Percentiles rank a stretch among this genome's conserved stretches.
Evolutionary conservation across 30 jellyfish, hydroid and myxozoan species (phyloP).

Genomic region (Aurelia aurita): DNA sequence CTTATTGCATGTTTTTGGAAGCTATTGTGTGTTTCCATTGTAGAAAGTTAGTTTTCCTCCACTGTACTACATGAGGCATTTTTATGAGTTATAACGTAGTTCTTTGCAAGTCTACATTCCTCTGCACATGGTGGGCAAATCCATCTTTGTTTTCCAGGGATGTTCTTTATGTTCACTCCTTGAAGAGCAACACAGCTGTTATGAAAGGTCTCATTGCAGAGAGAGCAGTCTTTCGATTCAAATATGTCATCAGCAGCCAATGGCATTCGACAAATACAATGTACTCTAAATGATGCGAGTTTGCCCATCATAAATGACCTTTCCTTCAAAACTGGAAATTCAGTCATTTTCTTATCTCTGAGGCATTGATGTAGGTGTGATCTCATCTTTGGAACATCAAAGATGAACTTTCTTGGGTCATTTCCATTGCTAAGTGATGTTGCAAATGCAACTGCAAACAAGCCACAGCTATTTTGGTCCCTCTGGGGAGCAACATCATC

Average conservation of each 20-base stretch:
- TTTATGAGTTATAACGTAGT: not conserved
- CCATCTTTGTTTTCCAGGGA: conserved; percentile 17
- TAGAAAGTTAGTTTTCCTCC: too few species aligned
- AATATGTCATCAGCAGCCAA: conserved; percentile 12
- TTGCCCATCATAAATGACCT: not conserved
- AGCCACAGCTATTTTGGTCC: not conserved
- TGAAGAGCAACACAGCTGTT: conserved; percentile 6
- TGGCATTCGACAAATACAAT: conserved; percentile 27
- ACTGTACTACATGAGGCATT: too few species aligned
- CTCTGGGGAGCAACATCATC: conserved; percentile 12
- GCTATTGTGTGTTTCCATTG: too few species aligned
- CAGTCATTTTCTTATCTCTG: not conserved
- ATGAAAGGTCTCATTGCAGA: conserved; percentile 9
- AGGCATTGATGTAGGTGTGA: conserved; percentile 17
- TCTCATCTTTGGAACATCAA: conserved; percentile 30
- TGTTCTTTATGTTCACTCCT: not conserved
- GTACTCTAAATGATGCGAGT: conserved; percentile 5
- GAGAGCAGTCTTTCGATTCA: not conserved
- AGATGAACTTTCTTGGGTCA: conserved; percentile 10
- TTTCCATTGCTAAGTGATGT: conserved; percentile 4
- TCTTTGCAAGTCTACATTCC: conserved; percentile 3
- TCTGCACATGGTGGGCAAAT: conserved; percentile 3
- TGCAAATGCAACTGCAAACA: conserved; percentile 40
- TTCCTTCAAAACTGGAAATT: not conserved
- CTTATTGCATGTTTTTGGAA: too few species aligned